A percentile compares a stretch with the other conserved stretches of the same genome.
Conservation (phyloP, 2,797 vertebrate species). For the Anguilla megastoma region DNA sequence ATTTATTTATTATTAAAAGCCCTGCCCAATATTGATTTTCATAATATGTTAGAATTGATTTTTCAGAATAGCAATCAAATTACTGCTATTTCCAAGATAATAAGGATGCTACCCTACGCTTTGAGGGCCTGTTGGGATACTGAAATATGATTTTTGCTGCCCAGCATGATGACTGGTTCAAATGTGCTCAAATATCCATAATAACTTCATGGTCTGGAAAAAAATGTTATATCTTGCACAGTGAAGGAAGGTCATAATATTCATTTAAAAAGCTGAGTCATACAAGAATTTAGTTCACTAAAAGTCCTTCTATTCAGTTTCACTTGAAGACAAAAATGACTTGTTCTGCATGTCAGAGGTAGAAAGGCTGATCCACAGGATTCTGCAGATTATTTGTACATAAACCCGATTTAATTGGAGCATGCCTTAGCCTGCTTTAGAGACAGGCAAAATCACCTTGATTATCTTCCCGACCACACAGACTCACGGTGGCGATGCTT, state of each 20-base stretch:
- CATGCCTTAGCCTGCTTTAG: background rate
- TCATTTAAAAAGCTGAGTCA: background rate
- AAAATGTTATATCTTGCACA: background rate
- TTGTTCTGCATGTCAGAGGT: background rate
- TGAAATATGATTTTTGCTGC: background rate
- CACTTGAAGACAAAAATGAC: background rate
- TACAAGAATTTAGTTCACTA: background rate
- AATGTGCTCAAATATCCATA: background rate
- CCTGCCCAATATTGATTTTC: background rate
- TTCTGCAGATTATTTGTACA: background rate
- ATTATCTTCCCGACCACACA: background rate
- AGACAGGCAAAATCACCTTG: background rate
- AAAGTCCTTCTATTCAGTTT: background rate
- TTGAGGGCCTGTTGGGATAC: background rate
- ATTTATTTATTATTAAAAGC: background rate
- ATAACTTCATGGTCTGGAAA: conserved; percentile 1
- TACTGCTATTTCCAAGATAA: background rate
- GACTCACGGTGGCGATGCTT: background rate
- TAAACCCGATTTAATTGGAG: background rate
- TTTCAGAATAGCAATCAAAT: background rate
- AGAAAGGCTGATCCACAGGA: background rate
- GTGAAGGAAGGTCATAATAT: background rate
- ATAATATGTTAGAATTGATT: background rate
- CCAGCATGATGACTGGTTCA: background rate
- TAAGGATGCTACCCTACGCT: background rate